Evolutionary conservation across 2,797 vertebrate genomes (phyloP).

Genomic region (Micrastur ruficollis): DNA sequence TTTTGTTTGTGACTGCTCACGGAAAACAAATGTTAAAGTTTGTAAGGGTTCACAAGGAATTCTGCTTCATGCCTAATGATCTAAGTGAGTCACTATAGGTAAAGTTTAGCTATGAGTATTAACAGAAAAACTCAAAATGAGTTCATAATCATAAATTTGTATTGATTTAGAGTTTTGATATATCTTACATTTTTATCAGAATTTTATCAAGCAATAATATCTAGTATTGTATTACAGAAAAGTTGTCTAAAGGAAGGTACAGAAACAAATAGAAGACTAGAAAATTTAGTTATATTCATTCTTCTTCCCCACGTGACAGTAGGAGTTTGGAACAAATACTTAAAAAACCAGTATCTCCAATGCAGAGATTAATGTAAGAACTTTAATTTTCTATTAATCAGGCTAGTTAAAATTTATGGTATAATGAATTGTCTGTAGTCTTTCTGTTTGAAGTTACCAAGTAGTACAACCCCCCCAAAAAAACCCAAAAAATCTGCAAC

Average conservation of each 20-base stretch:
- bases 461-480: background rate
- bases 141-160: background rate
- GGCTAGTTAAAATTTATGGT: background rate
- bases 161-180: background rate
- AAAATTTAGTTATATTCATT: background rate
- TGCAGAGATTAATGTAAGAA: background rate
- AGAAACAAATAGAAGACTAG: background rate
- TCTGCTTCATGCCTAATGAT: background rate
- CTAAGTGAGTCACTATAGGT: background rate
- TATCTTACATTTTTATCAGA: background rate
- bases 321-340: background rate
- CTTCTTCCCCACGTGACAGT: background rate
- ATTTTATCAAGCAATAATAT: background rate
- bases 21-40: background rate
- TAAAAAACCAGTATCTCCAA: background rate
- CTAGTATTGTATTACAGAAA: background rate
- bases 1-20: background rate
- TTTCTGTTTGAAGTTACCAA: background rate
- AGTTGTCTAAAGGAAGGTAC: background rate
- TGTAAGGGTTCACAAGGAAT: background rate
- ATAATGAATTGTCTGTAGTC: background rate
- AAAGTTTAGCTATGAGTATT: background rate
- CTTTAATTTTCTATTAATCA: background rate
- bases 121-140: background rate
- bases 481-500: background rate